These are phyloP conservation scores for Lasioglossum baleicum DNA, from an alignment of 1,140 invertebrate genomes.

Conservation along the genomic window DNA sequence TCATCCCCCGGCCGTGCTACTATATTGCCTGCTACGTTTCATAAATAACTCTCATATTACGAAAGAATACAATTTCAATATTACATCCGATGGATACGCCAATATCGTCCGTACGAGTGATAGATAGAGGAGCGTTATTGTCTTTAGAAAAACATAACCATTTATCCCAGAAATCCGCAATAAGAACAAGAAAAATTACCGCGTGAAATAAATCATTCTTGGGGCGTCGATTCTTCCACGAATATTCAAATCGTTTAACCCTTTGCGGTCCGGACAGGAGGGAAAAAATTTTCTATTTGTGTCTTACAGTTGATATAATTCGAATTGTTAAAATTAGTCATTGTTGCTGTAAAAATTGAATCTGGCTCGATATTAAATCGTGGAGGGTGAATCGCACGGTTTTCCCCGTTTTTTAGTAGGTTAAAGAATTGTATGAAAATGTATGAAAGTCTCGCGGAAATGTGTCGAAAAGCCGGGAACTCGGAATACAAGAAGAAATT, in stretches of 20 bases:
- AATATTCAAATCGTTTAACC: background rate
- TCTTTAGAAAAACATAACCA: slow-evolving; percentile 79
- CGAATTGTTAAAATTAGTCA: no score
- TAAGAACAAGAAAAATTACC: slow-evolving; percentile 45
- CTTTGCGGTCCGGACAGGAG: no score
- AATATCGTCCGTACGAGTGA: slow-evolving; percentile 78
- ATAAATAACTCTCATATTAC: slow-evolving; percentile 78
- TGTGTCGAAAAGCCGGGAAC: background rate
- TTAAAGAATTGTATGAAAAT: no score
- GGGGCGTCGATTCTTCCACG: no score
- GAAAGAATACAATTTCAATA: slow-evolving; percentile 78
- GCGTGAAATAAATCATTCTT: background rate
- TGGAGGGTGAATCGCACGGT: no score
- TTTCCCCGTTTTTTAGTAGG: no score
- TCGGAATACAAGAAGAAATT: slow-evolving; percentile 18
- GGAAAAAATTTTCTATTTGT: no score
- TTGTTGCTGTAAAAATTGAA: no score
- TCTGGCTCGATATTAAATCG: no score
- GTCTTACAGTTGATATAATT: no score
- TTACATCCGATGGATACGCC: slow-evolving; percentile 75
- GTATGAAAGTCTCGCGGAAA: no score
- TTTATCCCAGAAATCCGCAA: slow-evolving; percentile 76
- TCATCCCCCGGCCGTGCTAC: slow-evolving; percentile 49
- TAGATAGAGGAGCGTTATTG: slow-evolving; percentile 78
- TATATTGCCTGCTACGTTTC: slow-evolving; percentile 74